These are phyloP conservation scores for Adelphocoris suturalis DNA, from an alignment of 2,888 invertebrate genomes.

Conservation along the genomic window DNA sequence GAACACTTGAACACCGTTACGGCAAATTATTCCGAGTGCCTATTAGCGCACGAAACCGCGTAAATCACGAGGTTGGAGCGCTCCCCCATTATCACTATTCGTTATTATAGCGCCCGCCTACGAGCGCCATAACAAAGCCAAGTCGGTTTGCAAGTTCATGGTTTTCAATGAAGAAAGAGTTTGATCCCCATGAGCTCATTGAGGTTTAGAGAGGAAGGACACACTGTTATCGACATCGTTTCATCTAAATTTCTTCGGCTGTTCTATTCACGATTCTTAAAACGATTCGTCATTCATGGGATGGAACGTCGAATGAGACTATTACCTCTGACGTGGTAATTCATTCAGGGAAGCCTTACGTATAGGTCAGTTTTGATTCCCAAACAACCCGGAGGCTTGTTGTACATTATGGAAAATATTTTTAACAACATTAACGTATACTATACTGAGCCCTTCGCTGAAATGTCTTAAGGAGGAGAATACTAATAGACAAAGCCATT, in stretches of 20 bases:
- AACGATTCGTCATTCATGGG: conserved; percentile 26
- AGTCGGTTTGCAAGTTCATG: conserved; percentile 41
- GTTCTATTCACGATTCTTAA: conserved; percentile 28
- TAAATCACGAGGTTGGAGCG: conserved; percentile 13
- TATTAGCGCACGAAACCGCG: conserved; percentile 30
- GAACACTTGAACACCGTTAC: conserved; percentile 1
- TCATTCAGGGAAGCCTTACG: neutral
- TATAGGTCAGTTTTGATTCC: neutral
- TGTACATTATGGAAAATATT: too few relatives aligned
- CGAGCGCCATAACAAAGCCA: neutral
- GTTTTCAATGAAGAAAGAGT: conserved; percentile 13
- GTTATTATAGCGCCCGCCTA: neutral
- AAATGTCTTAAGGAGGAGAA: too few relatives aligned
- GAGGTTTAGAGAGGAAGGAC: neutral
- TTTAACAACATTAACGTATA: too few relatives aligned
- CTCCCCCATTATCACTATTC: neutral
- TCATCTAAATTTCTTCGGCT: neutral
- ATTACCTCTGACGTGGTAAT: neutral
- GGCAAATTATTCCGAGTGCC: conserved; percentile 6
- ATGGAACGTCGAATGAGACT: neutral
- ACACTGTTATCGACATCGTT: conserved; percentile 13
- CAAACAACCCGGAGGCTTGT: too few relatives aligned
- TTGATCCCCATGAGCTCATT: neutral
- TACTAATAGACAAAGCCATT: too few relatives aligned
- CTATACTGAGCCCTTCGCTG: too few relatives aligned